These are phyloP conservation scores for Parnassius mnemosyne DNA, from an alignment of 2,888 invertebrate species.

Conservation along the genomic window DNA sequence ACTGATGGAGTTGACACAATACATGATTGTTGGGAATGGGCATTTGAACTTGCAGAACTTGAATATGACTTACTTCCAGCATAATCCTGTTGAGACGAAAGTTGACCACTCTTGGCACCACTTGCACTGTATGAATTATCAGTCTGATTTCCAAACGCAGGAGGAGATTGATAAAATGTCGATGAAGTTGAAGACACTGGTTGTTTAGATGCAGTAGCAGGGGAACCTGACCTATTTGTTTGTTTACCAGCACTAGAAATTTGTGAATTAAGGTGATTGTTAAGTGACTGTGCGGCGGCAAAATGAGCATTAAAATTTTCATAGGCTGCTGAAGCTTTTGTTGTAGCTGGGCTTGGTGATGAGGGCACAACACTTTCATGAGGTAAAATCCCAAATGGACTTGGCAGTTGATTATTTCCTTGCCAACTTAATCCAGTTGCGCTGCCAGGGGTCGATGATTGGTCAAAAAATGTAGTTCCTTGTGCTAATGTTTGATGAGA, in stretches of 20 bases:
- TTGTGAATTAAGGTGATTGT: slow-evolving; percentile 84
- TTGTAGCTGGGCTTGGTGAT: slow-evolving; percentile 81
- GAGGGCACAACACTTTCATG: slow-evolving; percentile 88
- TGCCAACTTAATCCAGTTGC: slow-evolving; percentile 85
- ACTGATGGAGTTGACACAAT: slow-evolving; percentile 84
- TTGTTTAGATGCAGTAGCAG: slow-evolving; percentile 76
- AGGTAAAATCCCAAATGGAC: slow-evolving; percentile 88
- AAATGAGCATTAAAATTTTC: slow-evolving; percentile 87
- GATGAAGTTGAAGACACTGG: slow-evolving; percentile 77
- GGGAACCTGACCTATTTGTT: slow-evolving; percentile 78
- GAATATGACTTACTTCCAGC: slow-evolving; percentile 81
- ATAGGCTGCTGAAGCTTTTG: slow-evolving; percentile 81
- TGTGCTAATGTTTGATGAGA: slow-evolving; percentile 81
- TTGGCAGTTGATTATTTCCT: slow-evolving; percentile 84
- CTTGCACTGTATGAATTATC: slow-evolving; percentile 79
- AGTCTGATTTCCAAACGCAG: slow-evolving; percentile 80
- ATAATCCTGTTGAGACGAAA: slow-evolving; percentile 78
- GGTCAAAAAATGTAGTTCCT: slow-evolving; percentile 85
- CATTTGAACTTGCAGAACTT: slow-evolving; percentile 80
- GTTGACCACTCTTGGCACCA: slow-evolving; percentile 78
- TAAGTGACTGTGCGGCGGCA: slow-evolving; percentile 82
- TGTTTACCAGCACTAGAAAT: slow-evolving; percentile 80
- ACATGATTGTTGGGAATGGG: slow-evolving; percentile 85
- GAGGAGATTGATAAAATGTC: slow-evolving; percentile 84
- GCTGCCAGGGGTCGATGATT: slow-evolving; percentile 77